Conservation (phyloP, 2,888 invertebrate genomes). For the Trypoxylon attenuatum region DNA sequence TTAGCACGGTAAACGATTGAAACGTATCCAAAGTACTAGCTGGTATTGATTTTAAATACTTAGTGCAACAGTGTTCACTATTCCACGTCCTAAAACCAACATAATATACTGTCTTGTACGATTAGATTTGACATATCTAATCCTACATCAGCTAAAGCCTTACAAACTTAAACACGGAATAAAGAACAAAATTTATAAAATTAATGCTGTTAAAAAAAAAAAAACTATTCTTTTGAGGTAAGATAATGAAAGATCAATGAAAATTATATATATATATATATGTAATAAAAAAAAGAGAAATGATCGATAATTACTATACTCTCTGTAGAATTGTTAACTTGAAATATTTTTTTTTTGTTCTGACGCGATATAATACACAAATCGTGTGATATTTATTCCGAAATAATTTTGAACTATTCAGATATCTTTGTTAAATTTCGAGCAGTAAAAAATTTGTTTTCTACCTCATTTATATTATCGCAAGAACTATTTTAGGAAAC, state of each 20-base stretch:
- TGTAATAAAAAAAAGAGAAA: too few species aligned
- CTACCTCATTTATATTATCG: too few species aligned
- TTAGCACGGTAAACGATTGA: conserved; percentile 88
- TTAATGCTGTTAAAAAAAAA: too few species aligned
- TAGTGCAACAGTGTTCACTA: not conserved
- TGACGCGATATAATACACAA: too few species aligned
- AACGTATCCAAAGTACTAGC: not conserved
- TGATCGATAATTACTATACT: too few species aligned
- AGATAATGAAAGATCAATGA: not conserved
- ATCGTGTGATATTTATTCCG: too few species aligned
- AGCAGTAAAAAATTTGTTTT: too few species aligned
- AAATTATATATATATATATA: not conserved
- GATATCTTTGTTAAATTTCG: too few species aligned
- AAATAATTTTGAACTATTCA: too few species aligned
- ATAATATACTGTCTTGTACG: not conserved
- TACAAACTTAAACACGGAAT: not conserved
- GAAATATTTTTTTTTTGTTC: too few species aligned
- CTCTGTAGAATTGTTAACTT: too few species aligned
- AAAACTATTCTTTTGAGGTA: not conserved
- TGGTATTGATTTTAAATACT: not conserved
- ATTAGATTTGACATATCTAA: not conserved
- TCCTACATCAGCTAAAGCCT: not conserved
- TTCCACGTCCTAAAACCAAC: not conserved
- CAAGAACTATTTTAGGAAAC: too few species aligned
- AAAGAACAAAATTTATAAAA: not conserved